Base-by-base conservation (phyloP, 2,113 vertebrate species). In the Nerophis lumbriciformis region DNA sequence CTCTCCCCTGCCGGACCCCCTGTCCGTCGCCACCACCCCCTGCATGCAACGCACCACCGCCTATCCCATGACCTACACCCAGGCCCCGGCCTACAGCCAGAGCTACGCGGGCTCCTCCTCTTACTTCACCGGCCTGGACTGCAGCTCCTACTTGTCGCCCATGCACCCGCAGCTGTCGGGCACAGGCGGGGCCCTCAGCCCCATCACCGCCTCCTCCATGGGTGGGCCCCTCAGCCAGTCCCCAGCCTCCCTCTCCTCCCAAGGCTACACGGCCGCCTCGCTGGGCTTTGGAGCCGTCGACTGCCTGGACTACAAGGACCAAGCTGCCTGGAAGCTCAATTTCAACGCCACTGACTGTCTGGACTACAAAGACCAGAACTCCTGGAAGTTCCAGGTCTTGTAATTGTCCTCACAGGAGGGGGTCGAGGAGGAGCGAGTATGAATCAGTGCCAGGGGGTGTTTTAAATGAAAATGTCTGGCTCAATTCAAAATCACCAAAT, bases 311-410 rank as follows among this genome's bases (percentile, higher is more conserved):
- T 94, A 94, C 90, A 94, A 94, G 81, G 93, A 94, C 65, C 92
- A 92, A 79, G 78, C 87, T 39, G 74, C 80, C 60, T 94, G 93
- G 93, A 94, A 94, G 77, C 90, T 94, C 64, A 93, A 92, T 79
- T 94, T 94, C 79, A 92, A 89, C 14, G 83, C 91, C 6, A 82
- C 91, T 39, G 93, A 94, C 81, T 94, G 93, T 83, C 87, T 94
- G 85, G 93, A 94, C 83, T 94, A 94, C 87, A 94, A 94, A 76
- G 93, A 94, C 61, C 93, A 94, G 76, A 93, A 91, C 78, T 93
- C 93, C 68, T 94, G 93, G 93, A 94, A 94, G 77, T 94, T 94
- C 86, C 93, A 94, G 83, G 93, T 94, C 55, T 92, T 94, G 88
- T 94, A 91, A 79, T 78, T 61, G 64, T 66, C 59, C 78, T 12